phyloP scores from a whole-genome alignment of 2,888 invertebrate species.

The Piscicola geometra region DNA sequence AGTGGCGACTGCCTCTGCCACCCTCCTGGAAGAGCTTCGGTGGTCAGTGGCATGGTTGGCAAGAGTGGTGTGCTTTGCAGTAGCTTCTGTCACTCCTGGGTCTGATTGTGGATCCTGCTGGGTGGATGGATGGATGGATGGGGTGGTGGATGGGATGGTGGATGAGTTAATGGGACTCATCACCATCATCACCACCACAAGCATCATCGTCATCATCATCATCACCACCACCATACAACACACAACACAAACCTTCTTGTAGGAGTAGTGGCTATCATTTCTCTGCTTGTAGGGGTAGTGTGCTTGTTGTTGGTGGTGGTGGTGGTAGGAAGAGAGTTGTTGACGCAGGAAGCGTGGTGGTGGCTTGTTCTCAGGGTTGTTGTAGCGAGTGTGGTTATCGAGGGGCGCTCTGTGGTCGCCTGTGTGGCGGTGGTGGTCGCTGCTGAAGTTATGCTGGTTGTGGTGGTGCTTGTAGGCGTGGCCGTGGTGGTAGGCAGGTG shows the following conservation, averaged over 20 bases:
- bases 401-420: not conserved
- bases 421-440: not conserved
- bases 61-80: too few species aligned
- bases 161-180: too few species aligned
- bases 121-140: too few species aligned
- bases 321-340: conserved; percentile 15
- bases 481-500: not conserved
- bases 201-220: too few species aligned
- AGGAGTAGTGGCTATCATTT: not conserved
- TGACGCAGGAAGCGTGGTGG: conserved; percentile 23
- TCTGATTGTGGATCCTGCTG: too few species aligned
- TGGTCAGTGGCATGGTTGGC: too few species aligned
- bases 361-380: conserved; percentile 18
- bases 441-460: not conserved
- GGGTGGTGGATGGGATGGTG: too few species aligned
- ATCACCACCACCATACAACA: not conserved
- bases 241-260: not conserved
- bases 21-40: not conserved
- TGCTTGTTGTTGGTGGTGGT: not conserved
- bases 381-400: not conserved
- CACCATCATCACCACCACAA: too few species aligned
- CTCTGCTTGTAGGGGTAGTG: not conserved
- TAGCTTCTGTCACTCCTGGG: too few species aligned
- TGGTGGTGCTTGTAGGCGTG: not conserved
- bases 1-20: not conserved